A percentile compares a stretch with the other conserved stretches of the same genome.
Conservation (phyloP, 2,888 invertebrate species). For the Rhagium mordax region DNA sequence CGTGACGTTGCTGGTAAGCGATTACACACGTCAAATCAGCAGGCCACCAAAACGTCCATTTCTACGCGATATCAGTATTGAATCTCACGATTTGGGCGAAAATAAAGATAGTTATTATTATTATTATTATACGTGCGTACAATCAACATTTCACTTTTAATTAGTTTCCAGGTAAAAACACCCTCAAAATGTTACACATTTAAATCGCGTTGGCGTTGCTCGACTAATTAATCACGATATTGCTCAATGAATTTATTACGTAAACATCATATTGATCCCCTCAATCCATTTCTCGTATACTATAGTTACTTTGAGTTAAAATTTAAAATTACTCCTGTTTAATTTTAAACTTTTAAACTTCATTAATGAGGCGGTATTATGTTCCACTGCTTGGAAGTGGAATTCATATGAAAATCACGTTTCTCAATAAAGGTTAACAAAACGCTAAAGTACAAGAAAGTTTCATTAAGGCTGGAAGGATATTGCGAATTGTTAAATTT, state of each 20-base stretch:
- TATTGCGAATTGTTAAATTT: background rate
- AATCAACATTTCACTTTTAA: background rate
- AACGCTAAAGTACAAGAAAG: background rate
- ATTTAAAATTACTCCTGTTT: background rate
- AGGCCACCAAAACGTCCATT: too few species aligned
- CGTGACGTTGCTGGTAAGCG: too few species aligned
- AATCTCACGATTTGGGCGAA: too few species aligned
- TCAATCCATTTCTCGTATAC: background rate
- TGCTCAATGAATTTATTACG: background rate
- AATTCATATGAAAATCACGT: conserved; percentile 29
- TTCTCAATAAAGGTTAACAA: conserved; percentile 13
- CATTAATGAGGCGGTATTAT: background rate
- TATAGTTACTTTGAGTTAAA: background rate
- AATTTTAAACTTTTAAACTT: background rate
- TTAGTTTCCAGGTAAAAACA: background rate
- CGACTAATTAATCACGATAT: background rate
- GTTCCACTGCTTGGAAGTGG: background rate
- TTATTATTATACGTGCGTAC: too few species aligned
- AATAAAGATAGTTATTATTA: too few species aligned
- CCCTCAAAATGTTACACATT: background rate
- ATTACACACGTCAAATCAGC: too few species aligned
- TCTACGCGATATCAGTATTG: too few species aligned
- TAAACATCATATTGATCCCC: background rate
- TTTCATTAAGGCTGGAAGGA: conserved; percentile 1
- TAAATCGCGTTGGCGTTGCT: background rate